phyloP scores from a whole-genome alignment of 2,113 vertebrate species.

The Atrichornis clamosus region DNA sequence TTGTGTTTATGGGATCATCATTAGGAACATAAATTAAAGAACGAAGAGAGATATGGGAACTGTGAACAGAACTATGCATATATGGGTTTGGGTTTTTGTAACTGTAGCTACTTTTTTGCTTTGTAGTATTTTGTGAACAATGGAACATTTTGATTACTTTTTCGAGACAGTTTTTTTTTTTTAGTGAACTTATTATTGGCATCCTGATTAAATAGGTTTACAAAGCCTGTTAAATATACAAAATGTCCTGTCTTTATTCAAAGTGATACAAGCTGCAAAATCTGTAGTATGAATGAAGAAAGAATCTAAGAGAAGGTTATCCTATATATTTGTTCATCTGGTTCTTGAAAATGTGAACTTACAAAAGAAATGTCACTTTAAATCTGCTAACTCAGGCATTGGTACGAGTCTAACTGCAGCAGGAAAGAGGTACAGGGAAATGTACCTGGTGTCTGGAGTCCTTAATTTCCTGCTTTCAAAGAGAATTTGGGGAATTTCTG shows the following conservation, averaged over 20 bases:
- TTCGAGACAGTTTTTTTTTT: neutral
- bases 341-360: neutral
- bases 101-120: neutral
- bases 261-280: neutral
- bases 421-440: neutral
- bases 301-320: neutral
- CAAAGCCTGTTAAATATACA: neutral
- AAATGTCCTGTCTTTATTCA: neutral
- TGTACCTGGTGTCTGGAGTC: neutral
- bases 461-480: neutral
- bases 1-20: neutral
- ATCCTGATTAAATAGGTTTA: neutral
- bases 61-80: fast-evolving
- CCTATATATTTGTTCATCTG: neutral
- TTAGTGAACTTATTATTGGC: neutral
- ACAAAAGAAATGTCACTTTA: neutral
- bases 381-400: neutral
- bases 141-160: neutral
- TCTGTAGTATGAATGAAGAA: neutral
- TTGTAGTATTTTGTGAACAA: neutral
- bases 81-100: neutral
- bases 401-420: neutral
- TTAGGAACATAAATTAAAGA: neutral
- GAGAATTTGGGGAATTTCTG: neutral
- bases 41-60: neutral